Percentiles rank a stretch among this genome's conserved stretches.
phyloP scores from a whole-genome alignment of 2,113 vertebrate species.

The Physeter macrocephalus region DNA sequence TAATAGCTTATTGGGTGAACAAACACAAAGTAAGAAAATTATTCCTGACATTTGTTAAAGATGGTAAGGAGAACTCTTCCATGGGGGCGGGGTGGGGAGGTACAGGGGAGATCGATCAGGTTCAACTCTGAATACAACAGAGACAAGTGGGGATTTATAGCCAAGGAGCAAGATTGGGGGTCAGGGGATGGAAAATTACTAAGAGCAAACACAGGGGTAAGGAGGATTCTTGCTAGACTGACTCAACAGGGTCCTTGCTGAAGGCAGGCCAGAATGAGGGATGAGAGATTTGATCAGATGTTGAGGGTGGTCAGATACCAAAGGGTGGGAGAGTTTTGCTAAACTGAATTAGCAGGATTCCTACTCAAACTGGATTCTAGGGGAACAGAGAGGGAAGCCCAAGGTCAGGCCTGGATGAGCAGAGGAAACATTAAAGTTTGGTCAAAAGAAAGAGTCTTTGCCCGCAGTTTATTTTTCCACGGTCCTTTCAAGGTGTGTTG shows the following conservation, averaged over 20 bases:
- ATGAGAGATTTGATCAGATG: neutral
- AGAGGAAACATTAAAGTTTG: neutral
- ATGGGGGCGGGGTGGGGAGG: rapidly evolving
- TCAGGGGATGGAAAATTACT: neutral
- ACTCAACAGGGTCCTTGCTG: neutral
- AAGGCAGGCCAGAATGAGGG: neutral
- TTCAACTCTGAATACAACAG: neutral
- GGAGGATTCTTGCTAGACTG: neutral
- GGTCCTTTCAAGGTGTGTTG: neutral
- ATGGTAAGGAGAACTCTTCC: neutral
- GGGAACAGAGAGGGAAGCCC: neutral
- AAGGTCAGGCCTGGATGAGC: neutral
- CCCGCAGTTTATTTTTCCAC: neutral
- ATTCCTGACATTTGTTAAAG: neutral
- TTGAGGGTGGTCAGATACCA: neutral
- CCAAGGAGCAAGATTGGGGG: neutral
- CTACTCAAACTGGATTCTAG: neutral
- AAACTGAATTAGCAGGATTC: neutral
- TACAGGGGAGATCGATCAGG: neutral
- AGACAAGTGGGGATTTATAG: neutral
- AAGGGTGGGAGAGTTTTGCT: neutral
- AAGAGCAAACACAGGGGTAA: neutral
- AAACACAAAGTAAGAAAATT: neutral
- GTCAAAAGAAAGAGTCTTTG: neutral
- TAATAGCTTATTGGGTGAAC: neutral